A percentile compares a stretch with the other conserved stretches of the same genome.
phyloP scores from a whole-genome alignment of 2,888 invertebrate species.

The Mesopsocus fuscifrons region DNA sequence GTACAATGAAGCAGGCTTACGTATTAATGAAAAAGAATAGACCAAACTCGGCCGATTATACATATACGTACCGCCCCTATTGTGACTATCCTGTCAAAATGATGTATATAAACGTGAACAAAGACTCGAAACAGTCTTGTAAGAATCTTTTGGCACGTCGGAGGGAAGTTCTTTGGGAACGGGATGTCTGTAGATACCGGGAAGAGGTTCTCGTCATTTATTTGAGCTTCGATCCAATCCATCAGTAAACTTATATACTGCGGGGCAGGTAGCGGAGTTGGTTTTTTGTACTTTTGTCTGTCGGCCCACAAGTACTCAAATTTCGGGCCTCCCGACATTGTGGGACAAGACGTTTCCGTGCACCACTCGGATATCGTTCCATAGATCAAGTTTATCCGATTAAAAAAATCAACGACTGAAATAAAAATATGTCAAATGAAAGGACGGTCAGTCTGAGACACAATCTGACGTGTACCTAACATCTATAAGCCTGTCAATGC shows the following conservation, averaged over 20 bases:
- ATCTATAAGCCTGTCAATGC: no score
- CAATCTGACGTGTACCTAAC: no score
- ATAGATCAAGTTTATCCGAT: constrained; percentile 80
- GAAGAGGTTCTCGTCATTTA: constrained; percentile 72
- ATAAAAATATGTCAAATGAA: constrained; percentile 20
- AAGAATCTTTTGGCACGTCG: constrained; percentile 66
- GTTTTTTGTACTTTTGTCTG: constrained; percentile 53
- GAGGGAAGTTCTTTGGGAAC: constrained; percentile 66
- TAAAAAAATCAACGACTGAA: constrained; percentile 84
- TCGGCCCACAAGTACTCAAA: constrained; percentile 88
- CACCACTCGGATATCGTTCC: constrained; percentile 77
- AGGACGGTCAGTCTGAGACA: no score
- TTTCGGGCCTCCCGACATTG: constrained; percentile 75
- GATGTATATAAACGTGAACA: constrained; percentile 88
- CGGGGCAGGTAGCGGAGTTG: constrained; percentile 63
- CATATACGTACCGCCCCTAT: constrained; percentile 59
- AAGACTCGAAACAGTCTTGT: constrained; percentile 77
- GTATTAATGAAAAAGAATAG: no score
- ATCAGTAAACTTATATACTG: constrained; percentile 66
- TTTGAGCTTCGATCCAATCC: constrained; percentile 84
- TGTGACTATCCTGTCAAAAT: constrained; percentile 71
- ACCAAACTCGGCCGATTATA: no score
- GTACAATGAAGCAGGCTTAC: no score
- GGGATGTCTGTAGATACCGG: constrained; percentile 67
- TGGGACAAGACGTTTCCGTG: constrained; percentile 63